These are phyloP conservation scores for Lymantria monacha DNA, from an alignment of 2,888 invertebrate species.

Conservation along the genomic window DNA sequence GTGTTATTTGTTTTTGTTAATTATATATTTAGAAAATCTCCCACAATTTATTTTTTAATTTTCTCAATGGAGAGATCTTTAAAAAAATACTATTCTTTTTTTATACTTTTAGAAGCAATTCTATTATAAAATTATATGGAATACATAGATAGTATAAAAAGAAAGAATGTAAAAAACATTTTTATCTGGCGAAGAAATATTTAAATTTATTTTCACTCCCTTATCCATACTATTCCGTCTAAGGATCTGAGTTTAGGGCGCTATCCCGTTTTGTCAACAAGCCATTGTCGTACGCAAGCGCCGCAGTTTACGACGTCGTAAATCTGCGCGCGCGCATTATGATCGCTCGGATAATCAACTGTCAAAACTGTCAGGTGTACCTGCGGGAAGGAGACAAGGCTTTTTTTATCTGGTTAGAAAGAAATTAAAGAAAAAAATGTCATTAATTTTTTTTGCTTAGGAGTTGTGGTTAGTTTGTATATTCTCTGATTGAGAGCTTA, in stretches of 20 bases:
- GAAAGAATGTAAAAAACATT: too few species aligned
- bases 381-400: conserved; percentile 5
- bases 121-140: too few species aligned
- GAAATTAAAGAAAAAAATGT: conserved; percentile 20
- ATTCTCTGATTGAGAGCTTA: neutral
- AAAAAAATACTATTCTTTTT: too few species aligned
- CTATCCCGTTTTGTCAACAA: conserved; percentile 45
- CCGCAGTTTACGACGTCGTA: conserved; percentile 65
- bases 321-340: conserved; percentile 57
- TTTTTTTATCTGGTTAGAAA: conserved; percentile 20
- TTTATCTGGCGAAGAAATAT: too few species aligned
- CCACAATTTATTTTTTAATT: too few species aligned
- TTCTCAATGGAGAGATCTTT: too few species aligned
- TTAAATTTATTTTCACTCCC: neutral
- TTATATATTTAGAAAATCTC: too few species aligned
- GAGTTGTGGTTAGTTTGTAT: conserved; percentile 14
- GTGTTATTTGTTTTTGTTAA: too few species aligned
- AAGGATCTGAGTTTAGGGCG: conserved; percentile 29
- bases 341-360: conserved; percentile 59
- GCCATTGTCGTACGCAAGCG: conserved; percentile 51
- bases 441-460: conserved; percentile 19
- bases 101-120: too few species aligned
- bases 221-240: conserved; percentile 33
- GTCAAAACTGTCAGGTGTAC: conserved; percentile 56
- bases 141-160: too few species aligned